A percentile compares a stretch with the other conserved stretches of the same genome.
phyloP scores from a whole-genome alignment of 35 echinoderm and acorn worm species.

The Strongylocentrotus purpuratus region DNA sequence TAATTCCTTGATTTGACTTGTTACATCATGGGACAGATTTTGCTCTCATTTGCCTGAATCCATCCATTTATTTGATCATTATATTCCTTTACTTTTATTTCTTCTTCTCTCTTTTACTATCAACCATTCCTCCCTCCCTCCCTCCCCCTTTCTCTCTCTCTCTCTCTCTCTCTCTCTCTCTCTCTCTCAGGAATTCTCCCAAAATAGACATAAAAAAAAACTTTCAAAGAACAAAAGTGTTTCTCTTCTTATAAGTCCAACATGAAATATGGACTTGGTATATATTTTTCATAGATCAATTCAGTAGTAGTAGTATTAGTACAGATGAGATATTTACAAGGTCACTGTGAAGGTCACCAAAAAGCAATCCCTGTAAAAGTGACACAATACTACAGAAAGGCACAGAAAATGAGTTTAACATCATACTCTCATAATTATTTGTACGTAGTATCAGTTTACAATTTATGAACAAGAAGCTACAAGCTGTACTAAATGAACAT shows the following conservation, averaged over 20 bases:
- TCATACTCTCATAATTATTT: neutral
- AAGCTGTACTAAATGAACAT: too few relatives aligned
- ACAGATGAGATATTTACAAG: constrained; percentile 42
- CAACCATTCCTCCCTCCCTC: neutral
- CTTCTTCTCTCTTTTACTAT: too few relatives aligned
- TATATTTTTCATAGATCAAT: constrained; percentile 40
- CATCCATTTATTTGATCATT: too few relatives aligned
- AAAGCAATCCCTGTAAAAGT: neutral
- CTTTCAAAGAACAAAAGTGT: neutral
- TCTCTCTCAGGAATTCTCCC: neutral
- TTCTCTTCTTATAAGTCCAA: neutral
- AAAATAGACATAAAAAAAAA: neutral
- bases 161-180: neutral
- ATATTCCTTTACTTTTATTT: too few relatives aligned
- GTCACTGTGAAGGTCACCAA: neutral
- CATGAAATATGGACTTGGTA: constrained; percentile 22
- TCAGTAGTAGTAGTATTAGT: constrained; percentile 23
- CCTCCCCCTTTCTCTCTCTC: neutral
- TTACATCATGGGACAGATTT: too few relatives aligned
- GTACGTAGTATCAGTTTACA: neutral
- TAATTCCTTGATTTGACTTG: too few relatives aligned
- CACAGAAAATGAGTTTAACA: neutral
- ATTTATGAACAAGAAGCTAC: neutral
- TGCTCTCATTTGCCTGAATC: too few relatives aligned
- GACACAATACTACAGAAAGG: constrained; percentile 21